phyloP scores from a whole-genome alignment of 2,113 vertebrate species.

The Papio anubis region DNA sequence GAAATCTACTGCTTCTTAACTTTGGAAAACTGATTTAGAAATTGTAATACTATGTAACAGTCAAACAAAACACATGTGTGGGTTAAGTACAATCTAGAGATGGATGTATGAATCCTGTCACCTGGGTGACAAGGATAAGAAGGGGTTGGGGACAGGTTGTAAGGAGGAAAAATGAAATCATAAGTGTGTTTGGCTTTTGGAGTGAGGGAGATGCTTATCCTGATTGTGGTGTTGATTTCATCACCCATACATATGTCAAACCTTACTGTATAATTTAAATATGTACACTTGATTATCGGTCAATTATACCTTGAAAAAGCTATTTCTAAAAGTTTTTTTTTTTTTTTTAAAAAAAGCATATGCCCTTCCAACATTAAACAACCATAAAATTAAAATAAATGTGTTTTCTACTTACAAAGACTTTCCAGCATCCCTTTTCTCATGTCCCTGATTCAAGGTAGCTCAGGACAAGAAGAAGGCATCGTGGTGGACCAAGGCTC shows the following conservation, averaged over 20 bases:
- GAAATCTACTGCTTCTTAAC: not conserved
- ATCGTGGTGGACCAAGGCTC: fast-evolving
- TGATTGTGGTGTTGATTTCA: not conserved
- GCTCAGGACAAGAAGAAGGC: not conserved
- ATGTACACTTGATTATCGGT: not conserved
- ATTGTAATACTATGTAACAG: too few species aligned
- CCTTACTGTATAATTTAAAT: not conserved
- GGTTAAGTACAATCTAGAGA: too few species aligned
- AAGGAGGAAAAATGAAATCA: not conserved
- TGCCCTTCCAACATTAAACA: not conserved
- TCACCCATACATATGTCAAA: not conserved
- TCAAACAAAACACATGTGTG: not conserved
- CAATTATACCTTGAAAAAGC: not conserved
- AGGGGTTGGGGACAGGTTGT: not conserved
- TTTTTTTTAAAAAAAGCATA: not conserved
- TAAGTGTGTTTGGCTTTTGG: not conserved
- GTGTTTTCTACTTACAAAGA: not conserved
- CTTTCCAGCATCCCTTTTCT: not conserved
- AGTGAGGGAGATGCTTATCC: not conserved
- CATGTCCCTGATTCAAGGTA: not conserved
- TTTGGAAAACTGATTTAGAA: not conserved
- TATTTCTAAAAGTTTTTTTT: not conserved
- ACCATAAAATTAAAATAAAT: not conserved
- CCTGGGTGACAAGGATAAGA: not conserved
- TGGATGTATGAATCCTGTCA: not conserved